phyloP scores from a whole-genome alignment of 1,140 invertebrate species.

The Heliothis virescens region DNA sequence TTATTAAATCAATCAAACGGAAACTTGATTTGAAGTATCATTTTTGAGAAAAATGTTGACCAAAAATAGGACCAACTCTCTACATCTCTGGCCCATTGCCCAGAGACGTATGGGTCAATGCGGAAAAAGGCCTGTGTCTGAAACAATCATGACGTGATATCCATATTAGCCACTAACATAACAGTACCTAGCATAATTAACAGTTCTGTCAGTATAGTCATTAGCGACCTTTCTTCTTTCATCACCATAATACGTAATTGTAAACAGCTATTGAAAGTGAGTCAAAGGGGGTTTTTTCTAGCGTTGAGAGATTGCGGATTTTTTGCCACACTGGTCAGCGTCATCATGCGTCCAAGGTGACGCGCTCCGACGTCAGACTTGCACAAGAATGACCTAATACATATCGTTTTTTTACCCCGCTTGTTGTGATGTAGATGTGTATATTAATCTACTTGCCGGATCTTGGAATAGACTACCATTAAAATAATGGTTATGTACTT shows the following conservation, averaged over 20 bases:
- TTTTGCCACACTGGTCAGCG: conserved; percentile 11
- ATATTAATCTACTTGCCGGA: neutral
- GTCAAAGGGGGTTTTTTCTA: conserved; percentile 34
- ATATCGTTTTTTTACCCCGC: neutral
- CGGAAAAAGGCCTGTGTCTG: no score
- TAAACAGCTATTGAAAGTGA: conserved; percentile 29
- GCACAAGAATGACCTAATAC: conserved; percentile 20
- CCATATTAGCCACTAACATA: no score
- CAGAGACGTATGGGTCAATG: no score
- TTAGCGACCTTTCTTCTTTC: neutral
- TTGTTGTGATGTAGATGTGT: neutral
- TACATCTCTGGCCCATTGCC: no score
- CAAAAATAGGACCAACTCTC: no score
- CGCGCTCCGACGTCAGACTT: neutral
- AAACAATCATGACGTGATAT: no score
- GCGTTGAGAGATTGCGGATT: conserved; percentile 2
- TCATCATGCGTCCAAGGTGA: conserved; percentile 31
- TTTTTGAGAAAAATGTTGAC: no score
- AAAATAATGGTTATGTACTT: no score
- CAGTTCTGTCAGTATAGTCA: neutral
- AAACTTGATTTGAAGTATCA: no score
- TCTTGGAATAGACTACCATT: no score
- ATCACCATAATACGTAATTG: neutral
- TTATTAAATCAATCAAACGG: no score
- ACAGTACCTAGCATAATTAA: no score